These are phyloP conservation scores for Orestias chungarensis DNA, from an alignment of 2,797 vertebrate genomes.

Conservation along the genomic window DNA sequence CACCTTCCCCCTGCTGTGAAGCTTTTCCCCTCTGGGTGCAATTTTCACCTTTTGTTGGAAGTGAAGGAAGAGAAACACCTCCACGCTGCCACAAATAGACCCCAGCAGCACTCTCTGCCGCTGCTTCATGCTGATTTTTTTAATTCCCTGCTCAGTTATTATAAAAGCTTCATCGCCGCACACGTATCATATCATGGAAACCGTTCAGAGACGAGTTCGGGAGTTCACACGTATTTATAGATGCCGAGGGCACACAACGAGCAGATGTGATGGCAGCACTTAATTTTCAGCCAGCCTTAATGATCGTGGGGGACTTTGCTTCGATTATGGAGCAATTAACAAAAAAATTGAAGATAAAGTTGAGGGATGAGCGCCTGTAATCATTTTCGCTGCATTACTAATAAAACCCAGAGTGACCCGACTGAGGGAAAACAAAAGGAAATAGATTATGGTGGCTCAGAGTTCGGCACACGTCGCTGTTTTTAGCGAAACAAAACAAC, in stretches of 20 bases:
- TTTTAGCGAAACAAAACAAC: neutral
- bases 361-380: constrained; percentile 14
- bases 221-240: constrained; percentile 47
- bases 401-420: constrained; percentile 41
- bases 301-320: constrained; percentile 43
- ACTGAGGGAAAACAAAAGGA: constrained; percentile 12
- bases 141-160: constrained; percentile 46
- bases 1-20: constrained; percentile 13
- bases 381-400: constrained; percentile 16
- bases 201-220: constrained; percentile 25
- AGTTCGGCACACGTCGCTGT: neutral
- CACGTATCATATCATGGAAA: constrained; percentile 42
- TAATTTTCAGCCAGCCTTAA: constrained; percentile 62
- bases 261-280: constrained; percentile 55
- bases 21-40: constrained; percentile 58
- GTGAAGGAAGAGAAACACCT: constrained; percentile 53
- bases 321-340: constrained; percentile 60
- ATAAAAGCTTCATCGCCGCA: constrained; percentile 26
- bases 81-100: constrained; percentile 54
- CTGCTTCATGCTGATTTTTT: constrained; percentile 32
- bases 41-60: constrained; percentile 70
- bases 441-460: neutral
- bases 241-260: constrained; percentile 6
- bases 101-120: constrained; percentile 30
- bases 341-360: constrained; percentile 41